Conservation (phyloP, 2,888 invertebrate species). For the Cephus spinipes region DNA sequence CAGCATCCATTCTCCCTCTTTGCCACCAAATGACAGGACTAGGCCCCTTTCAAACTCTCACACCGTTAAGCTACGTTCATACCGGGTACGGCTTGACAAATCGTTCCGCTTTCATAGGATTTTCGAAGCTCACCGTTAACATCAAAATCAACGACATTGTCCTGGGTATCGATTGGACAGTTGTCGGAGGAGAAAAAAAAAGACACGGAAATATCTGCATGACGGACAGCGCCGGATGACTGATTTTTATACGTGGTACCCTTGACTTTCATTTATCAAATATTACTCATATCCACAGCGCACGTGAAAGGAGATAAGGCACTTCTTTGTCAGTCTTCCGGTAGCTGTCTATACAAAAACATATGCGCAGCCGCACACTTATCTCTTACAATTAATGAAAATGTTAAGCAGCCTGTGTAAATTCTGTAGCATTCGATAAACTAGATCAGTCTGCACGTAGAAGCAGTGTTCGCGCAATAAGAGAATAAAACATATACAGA, state of each 20-base stretch:
- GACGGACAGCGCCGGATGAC: background rate
- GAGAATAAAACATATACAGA: no score
- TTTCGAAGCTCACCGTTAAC: background rate
- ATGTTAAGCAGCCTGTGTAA: no score
- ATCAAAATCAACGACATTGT: background rate
- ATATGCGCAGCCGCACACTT: background rate
- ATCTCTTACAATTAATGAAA: no score
- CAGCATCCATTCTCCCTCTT: background rate
- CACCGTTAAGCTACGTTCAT: background rate
- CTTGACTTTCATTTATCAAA: background rate
- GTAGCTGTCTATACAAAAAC: background rate
- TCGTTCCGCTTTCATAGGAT: background rate
- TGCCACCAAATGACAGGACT: background rate
- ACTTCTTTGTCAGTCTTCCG: background rate
- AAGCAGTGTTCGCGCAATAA: no score
- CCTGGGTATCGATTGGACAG: background rate
- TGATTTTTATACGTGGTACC: background rate
- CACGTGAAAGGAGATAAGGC: background rate
- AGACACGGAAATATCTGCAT: background rate
- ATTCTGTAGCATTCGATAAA: no score
- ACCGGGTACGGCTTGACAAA: background rate
- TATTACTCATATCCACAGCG: background rate
- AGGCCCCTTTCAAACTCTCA: background rate
- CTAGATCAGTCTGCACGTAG: no score
- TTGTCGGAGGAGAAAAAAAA: background rate